Evolutionary conservation across 2,888 invertebrate genomes (phyloP), one percentile per base, ranked within the genome.

Genomic region (Oligia fasciuncula): DNA sequence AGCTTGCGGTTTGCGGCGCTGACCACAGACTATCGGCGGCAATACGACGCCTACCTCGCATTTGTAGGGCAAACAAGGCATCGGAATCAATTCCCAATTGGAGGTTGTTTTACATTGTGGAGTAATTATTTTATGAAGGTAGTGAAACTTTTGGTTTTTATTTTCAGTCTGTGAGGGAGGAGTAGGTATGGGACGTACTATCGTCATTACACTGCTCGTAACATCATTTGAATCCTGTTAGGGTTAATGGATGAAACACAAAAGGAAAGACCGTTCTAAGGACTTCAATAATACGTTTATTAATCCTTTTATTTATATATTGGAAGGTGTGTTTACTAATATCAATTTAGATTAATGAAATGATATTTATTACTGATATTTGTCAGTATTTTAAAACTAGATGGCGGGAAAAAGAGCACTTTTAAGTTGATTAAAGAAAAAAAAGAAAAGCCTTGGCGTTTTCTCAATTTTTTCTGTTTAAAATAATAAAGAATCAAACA

Each of bases 1-100:
- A 91, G 93, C 91, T 91, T 94, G 96, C 81, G 96, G 96, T 93
- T 88, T 94, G 95, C 86, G 95, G 95, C 92, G 87, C 83, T 78
- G 83, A 90, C 95, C 95, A 88, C 95, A 94, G 92, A 89, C 92
- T 94, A 94, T 95, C 91, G 93, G 91, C 88, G 90, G 93, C 91
- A 93, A 95, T 91, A 92, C 92, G 93, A 94, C 87, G 93, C 93
- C 91, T 88, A 86, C 90, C 90, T 90, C 87, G 87, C 87, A 91
- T 92, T 92, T 92, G 89, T 91, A 91, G 89, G 91, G 88, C 91
- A 91, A 92, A 93, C 91, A 91, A 88, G 89, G 90, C 90, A 90
- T 83, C 87, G 85, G 80, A 87, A 87, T 88, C 92, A 91, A 93
- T 94, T 88, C 81, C 74, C 23, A 54, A 79, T 65, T 62, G n/a